Conservation (phyloP, 2,113 vertebrate species). For the Grantiella picta region DNA sequence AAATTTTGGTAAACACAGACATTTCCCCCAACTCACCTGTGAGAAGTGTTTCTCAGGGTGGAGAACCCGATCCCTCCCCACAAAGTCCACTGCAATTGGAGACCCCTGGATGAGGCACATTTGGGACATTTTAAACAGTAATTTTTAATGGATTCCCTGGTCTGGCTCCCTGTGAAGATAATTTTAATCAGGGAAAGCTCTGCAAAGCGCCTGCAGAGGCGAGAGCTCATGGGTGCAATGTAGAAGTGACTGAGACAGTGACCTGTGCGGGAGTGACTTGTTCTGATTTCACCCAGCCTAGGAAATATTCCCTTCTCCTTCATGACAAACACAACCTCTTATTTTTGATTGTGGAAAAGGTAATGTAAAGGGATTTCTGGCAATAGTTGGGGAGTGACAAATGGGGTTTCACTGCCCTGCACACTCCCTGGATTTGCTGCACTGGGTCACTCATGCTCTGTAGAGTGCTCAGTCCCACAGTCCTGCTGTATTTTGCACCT, state of each 20-base stretch:
- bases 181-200: neutral
- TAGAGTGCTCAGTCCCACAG: neutral
- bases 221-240: neutral
- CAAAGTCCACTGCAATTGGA: neutral
- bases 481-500: neutral
- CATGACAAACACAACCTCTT: neutral
- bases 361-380: neutral
- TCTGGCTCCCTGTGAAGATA: neutral
- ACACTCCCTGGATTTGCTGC: neutral
- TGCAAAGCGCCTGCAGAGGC: neutral
- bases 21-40: neutral
- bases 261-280: neutral
- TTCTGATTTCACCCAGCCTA: neutral
- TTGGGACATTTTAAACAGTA: neutral
- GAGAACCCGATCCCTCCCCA: neutral
- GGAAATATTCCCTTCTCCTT: neutral
- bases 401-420: neutral
- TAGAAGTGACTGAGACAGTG: neutral
- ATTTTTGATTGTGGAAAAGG: neutral
- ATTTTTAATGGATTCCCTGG: neutral
- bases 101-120: neutral
- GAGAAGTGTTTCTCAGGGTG: neutral
- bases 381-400: neutral
- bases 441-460: rapidly evolving
- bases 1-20: neutral